A percentile compares a stretch with the other conserved stretches of the same genome.
phyloP scores from a whole-genome alignment of 2,797 vertebrate genomes.

The Premnoplex brunnescens region DNA sequence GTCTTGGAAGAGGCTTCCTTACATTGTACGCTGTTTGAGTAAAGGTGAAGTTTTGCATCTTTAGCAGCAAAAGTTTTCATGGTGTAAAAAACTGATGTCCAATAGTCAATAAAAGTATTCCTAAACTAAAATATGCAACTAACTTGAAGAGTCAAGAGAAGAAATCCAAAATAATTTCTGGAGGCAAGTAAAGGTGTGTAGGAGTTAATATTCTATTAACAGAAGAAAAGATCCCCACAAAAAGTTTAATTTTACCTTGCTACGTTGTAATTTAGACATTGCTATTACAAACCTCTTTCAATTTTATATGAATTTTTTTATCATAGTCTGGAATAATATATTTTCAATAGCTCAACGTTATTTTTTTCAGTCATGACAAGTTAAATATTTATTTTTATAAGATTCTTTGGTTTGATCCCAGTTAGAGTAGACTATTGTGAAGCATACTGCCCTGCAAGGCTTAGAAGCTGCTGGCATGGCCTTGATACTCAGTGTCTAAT shows the following conservation, averaged over 20 bases:
- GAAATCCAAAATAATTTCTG: background rate
- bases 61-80: background rate
- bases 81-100: background rate
- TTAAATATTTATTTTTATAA: background rate
- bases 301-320: background rate
- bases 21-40: background rate
- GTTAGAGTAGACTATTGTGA: background rate
- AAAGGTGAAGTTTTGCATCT: background rate
- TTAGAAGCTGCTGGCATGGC: background rate
- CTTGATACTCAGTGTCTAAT: background rate
- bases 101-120: background rate
- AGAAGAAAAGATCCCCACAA: background rate
- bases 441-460: background rate
- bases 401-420: background rate
- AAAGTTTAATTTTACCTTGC: constrained; percentile 14
- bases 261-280: background rate
- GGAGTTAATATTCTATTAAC: background rate
- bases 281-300: background rate
- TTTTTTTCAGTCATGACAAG: background rate
- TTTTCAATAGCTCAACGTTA: background rate
- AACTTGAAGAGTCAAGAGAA: background rate
- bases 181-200: background rate
- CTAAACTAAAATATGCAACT: background rate
- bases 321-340: background rate
- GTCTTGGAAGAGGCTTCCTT: background rate